Evolutionary conservation across 2,888 invertebrate species (phyloP), one percentile per base, ranked within the genome.

Genomic region (Odontomyia ornata): DNA sequence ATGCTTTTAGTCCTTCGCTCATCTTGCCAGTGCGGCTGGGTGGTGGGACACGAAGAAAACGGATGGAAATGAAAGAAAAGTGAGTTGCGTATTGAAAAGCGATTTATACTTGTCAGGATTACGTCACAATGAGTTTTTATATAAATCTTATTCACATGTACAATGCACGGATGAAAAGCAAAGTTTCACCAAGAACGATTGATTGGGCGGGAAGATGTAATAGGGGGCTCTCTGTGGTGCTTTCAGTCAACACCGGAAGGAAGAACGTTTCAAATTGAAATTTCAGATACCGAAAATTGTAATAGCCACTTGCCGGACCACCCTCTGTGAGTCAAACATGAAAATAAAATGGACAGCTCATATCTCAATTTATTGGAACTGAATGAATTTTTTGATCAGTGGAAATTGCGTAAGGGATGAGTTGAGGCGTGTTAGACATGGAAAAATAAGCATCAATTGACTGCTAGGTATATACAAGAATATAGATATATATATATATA

Each of bases 41-140:
- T 52, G 52, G 15, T 52, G 13, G 18, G 5, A 15, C 5, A 3
- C 9, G 52, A 18, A 52, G 52, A 23, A 60, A 60, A 5, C 60
- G 52, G 15, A 52, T 4, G 13, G 23, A 23, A 60, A 64, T 18
- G 30, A 18, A 27, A 52, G 57, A 75, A 62, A 62, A 75, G 57
- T 64, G 28, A 56, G 76, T 65, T 65, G 75, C 64, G 79, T 79
- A 79, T 79, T 77, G 79, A 79, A 79, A 79, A 79, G 77, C 76
- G 79, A 79, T 79, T 79, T 79, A 79, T 79, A 79, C 79, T 79
- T 79, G 79, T 79, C 79, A 79, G 46, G 79, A 72, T 72, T 69
- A 77, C 77, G 67, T 79, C 79, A 79, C 76, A 79, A 71, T 67
- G 72, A 77, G 36, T 79, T 76, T 75, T 72, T 79, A 62, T 76